Base-by-base conservation (phyloP, 2,113 vertebrate genomes). In the Thalassarche chlororhynchos region DNA sequence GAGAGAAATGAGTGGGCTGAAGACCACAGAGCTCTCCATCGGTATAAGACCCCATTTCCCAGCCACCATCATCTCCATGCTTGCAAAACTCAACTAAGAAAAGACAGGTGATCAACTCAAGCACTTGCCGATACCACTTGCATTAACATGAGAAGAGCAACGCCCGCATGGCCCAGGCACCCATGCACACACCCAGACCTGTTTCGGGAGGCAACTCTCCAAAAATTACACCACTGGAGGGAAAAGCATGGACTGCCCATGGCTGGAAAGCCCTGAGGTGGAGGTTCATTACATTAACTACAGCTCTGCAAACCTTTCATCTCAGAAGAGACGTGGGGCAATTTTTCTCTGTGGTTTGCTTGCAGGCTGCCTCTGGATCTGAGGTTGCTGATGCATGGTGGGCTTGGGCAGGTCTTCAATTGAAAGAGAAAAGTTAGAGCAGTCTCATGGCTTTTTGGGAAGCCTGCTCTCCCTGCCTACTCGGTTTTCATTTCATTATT, bases 111-210 rank as follows among this genome's bases (percentile, higher is more conserved):
- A 65, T n/a, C 57, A 55, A 12, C 69, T 42, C 69, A 24, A 28
- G 6, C 21, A 5, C 10, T 32, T 69, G 40, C n/a, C 40, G 31
- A 21, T 47, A 54, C 11, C 47, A 7, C 32, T 25, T 18, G 32
- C 23, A 6, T 21, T 46, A 64, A 20, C 38, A 17, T 0, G 6
- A 80, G 61, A 38, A 31, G 12, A 52, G 17, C 24, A 80, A 36
- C 5, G 1, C n/a, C 15, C 4, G 1, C 14, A 4, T 1, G 18
- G 88, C 8, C 34, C 26, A 8, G 32, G 36, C 20, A 32, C 54
- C 47, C 5, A 0, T 8, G 12, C 17, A 23, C 51, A 7, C 32
- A 28, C 26, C 14, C 3, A 0, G 69, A 42, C 19, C 46, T 29
- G 6, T 24, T 51, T 17, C 11, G 29, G 57, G n/a, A 71, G 40